These are phyloP conservation scores for Sinocyclocheilus rhinocerous DNA, from an alignment of 2,113 vertebrate genomes.

Conservation along the genomic window DNA sequence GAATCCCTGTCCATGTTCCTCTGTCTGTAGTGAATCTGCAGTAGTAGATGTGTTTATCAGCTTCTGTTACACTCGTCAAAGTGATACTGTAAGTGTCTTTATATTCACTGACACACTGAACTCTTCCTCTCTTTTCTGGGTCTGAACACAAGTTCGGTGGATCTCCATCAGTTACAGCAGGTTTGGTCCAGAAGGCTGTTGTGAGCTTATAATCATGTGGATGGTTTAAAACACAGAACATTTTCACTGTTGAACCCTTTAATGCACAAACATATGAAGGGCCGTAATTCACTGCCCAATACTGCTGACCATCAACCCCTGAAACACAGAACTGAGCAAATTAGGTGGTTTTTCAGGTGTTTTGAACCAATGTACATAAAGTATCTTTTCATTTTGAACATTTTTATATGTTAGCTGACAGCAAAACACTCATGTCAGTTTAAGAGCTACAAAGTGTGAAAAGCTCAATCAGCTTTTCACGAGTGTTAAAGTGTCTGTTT, in stretches of 20 bases:
- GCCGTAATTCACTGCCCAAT: slow-evolving; percentile 22
- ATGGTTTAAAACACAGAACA: slow-evolving; percentile 3
- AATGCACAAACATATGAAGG: slow-evolving; percentile 20
- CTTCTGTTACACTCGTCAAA: slow-evolving; percentile 18
- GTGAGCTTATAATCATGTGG: not conserved
- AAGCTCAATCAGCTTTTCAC: not conserved
- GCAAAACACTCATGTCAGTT: not conserved
- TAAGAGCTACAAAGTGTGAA: not conserved
- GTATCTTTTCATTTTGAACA: not conserved
- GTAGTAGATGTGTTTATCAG: slow-evolving; percentile 33
- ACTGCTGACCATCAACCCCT: not conserved
- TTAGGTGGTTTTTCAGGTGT: not conserved
- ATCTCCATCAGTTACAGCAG: not conserved
- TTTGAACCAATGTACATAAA: not conserved
- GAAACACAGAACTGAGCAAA: not conserved
- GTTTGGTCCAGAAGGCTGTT: slow-evolving; percentile 11
- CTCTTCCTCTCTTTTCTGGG: not conserved
- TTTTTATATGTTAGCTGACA: not conserved
- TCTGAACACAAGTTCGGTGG: slow-evolving; percentile 9
- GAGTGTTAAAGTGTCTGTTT: not conserved
- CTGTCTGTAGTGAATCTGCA: not conserved
- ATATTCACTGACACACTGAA: not conserved
- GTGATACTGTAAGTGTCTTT: not conserved
- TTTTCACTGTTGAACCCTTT: slow-evolving; percentile 17
- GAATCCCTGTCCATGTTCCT: not conserved